Percentiles rank a stretch among this genome's conserved stretches.
Evolutionary conservation across 2,888 invertebrate genomes (phyloP).

Genomic region (Crepidodera aurea): DNA sequence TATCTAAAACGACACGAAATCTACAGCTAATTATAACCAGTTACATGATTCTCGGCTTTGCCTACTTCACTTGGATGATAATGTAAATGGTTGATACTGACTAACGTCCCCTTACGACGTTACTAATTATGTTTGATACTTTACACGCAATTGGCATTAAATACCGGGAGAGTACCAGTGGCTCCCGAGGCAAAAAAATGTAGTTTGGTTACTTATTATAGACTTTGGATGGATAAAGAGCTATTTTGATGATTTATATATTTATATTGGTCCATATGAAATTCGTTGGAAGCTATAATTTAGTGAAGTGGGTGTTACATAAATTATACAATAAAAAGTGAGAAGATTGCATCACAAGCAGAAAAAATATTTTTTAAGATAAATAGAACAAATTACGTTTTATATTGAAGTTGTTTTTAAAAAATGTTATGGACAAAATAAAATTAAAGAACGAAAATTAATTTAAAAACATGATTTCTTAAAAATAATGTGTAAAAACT

Average conservation of each 20-base stretch:
- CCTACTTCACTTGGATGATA: constrained; percentile 8
- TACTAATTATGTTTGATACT: constrained; percentile 14
- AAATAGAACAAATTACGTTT: too few species aligned
- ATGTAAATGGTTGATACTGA: neutral
- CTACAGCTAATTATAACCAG: constrained; percentile 18
- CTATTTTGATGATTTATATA: neutral
- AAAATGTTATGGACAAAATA: too few species aligned
- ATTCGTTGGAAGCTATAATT: too few species aligned
- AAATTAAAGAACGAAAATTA: too few species aligned
- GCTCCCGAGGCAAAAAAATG: neutral
- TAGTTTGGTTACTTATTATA: neutral
- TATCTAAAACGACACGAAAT: constrained; percentile 22
- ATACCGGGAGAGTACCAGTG: neutral
- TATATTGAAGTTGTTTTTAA: too few species aligned
- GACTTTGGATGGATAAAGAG: neutral
- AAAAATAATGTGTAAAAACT: too few species aligned
- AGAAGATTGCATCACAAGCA: too few species aligned
- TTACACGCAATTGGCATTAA: constrained; percentile 10
- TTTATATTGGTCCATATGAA: too few species aligned
- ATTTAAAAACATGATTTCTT: too few species aligned
- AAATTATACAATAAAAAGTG: too few species aligned
- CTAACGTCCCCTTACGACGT: constrained; percentile 11
- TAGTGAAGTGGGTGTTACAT: too few species aligned
- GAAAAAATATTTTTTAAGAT: too few species aligned
- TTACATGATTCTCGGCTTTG: constrained; percentile 14